These are phyloP conservation scores for Cactoblastis cactorum DNA, from an alignment of 2,888 invertebrate species.

Conservation along the genomic window DNA sequence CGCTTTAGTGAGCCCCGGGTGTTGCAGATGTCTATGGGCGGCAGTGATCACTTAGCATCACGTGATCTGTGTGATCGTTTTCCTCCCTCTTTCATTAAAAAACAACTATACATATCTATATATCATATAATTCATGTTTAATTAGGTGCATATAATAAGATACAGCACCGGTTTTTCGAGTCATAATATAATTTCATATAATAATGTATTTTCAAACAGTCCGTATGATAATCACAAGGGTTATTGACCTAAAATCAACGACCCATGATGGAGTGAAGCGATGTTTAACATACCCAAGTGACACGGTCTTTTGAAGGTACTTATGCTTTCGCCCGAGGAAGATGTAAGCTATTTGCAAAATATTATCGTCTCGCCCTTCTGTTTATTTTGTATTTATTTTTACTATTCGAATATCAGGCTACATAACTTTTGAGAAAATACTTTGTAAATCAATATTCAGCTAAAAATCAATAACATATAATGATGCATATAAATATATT, in stretches of 20 bases:
- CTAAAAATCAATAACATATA: too few relatives aligned
- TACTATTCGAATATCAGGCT: not conserved
- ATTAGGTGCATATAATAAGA: not conserved
- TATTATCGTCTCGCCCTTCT: slow-evolving; percentile 2
- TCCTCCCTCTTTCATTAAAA: too few relatives aligned
- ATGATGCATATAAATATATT: too few relatives aligned
- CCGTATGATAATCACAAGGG: not conserved
- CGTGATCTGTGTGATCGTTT: too few relatives aligned
- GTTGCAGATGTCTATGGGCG: too few relatives aligned
- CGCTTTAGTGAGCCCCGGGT: too few relatives aligned
- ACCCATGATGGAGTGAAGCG: not conserved
- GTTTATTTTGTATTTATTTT: not conserved
- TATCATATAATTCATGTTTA: too few relatives aligned
- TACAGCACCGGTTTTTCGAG: not conserved
- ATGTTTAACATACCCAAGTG: slow-evolving; percentile 3
- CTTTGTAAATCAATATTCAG: too few relatives aligned
- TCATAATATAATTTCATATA: not conserved
- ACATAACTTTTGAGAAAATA: not conserved
- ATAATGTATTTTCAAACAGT: not conserved
- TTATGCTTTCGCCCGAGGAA: not conserved
- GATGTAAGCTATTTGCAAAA: slow-evolving; percentile 8
- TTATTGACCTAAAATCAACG: slow-evolving; percentile 5
- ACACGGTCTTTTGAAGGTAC: not conserved
- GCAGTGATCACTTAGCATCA: too few relatives aligned
- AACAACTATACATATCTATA: too few relatives aligned